Evolutionary conservation across 2,888 invertebrate genomes (phyloP).

Genomic region (Abrostola tripartita): DNA sequence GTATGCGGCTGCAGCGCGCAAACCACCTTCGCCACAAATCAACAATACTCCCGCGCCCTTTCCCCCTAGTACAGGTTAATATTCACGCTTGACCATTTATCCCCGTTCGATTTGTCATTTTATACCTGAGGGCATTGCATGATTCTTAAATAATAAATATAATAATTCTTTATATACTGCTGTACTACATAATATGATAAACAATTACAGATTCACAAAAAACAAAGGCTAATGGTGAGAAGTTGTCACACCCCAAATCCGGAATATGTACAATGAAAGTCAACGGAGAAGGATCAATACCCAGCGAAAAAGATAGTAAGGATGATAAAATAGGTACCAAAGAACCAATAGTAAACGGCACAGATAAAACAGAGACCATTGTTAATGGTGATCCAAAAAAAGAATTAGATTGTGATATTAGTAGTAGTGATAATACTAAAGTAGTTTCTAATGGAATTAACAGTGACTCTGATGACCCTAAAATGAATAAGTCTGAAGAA

Average conservation of each 20-base stretch:
- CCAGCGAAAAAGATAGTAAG: conserved; percentile 70
- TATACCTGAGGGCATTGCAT: conserved; percentile 52
- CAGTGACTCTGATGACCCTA: conserved; percentile 80
- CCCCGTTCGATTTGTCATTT: conserved; percentile 41
- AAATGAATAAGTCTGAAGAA: conserved; percentile 81
- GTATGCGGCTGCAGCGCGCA: conserved; percentile 83
- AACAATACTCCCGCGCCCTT: conserved; percentile 75
- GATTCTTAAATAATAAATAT: conserved; percentile 18
- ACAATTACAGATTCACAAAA: conserved; percentile 76
- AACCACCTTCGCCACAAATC: conserved; percentile 79
- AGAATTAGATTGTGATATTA: conserved; percentile 87
- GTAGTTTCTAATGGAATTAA: conserved; percentile 85
- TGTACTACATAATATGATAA: conserved; percentile 20
- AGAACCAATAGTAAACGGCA: conserved; percentile 83
- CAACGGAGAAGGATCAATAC: conserved; percentile 76
- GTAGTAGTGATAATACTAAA: conserved; percentile 85
- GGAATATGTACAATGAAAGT: conserved; percentile 68
- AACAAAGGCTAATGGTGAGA: conserved; percentile 73
- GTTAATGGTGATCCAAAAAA: conserved; percentile 82
- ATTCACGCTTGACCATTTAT: conserved; percentile 52
- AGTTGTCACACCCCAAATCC: conserved; percentile 70
- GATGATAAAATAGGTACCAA: conserved; percentile 81
- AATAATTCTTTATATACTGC: conserved; percentile 11
- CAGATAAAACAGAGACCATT: conserved; percentile 73
- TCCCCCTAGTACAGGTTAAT: conserved; percentile 77